phyloP scores from a whole-genome alignment of 2,888 invertebrate genomes.

The Sphaeridia pumilis region DNA sequence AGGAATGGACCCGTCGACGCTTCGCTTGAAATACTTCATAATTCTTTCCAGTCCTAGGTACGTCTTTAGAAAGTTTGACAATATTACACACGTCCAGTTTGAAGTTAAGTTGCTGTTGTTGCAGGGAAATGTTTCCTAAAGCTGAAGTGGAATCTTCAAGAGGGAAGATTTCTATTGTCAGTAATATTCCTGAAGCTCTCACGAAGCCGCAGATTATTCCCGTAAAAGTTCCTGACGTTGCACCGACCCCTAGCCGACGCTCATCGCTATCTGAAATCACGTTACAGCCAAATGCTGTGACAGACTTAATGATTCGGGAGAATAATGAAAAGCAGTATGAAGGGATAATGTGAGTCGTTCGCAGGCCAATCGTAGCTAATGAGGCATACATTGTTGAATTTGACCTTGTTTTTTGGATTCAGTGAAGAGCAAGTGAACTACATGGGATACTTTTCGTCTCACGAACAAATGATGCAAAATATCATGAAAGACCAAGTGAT shows the following conservation, averaged over 20 bases:
- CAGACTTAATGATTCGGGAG: too few relatives aligned
- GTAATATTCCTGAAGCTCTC: slow-evolving; percentile 26
- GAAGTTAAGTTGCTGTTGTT: slow-evolving; percentile 10
- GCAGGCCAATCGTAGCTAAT: neutral
- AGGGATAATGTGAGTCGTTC: slow-evolving; percentile 14
- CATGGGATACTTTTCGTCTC: slow-evolving; percentile 56
- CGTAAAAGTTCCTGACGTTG: neutral
- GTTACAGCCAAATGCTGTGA: slow-evolving; percentile 3
- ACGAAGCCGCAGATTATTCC: neutral
- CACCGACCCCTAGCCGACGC: slow-evolving; percentile 15
- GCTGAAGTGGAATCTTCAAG: slow-evolving; percentile 49
- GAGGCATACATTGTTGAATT: too few relatives aligned
- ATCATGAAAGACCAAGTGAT: slow-evolving; percentile 49
- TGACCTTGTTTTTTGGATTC: slow-evolving; percentile 35
- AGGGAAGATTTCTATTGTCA: slow-evolving; percentile 53
- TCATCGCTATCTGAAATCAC: slow-evolving; percentile 15
- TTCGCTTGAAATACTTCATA: slow-evolving; percentile 50
- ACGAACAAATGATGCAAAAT: slow-evolving; percentile 54
- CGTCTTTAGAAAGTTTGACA: slow-evolving; percentile 1
- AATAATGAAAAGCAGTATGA: slow-evolving; percentile 3
- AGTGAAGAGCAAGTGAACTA: slow-evolving; percentile 55
- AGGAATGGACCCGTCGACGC: slow-evolving; percentile 39
- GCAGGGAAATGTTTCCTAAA: slow-evolving; percentile 51
- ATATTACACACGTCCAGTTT: neutral
- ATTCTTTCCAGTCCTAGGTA: slow-evolving; percentile 50